Percentiles rank a stretch among this genome's conserved stretches.
Conservation (phyloP, 2,113 vertebrate species). For the Pachyramphus minor region DNA sequence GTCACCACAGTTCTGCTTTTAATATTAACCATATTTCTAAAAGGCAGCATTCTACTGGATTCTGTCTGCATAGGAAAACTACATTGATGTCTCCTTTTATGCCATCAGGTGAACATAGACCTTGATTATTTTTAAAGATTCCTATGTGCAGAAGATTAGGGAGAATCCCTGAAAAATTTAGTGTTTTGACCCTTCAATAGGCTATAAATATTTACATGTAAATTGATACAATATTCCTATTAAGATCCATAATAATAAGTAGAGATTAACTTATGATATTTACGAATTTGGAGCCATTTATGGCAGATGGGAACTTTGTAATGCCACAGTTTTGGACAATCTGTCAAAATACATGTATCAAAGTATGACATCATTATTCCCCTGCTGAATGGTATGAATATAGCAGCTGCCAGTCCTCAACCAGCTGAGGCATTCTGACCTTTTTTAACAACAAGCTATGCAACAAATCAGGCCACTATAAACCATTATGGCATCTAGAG, state of each 20-base stretch:
- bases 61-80: neutral
- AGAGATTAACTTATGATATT: neutral
- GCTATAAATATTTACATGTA: neutral
- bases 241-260: neutral
- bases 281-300: neutral
- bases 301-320: neutral
- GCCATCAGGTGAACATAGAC: neutral
- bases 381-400: neutral
- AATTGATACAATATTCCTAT: neutral
- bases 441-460: neutral
- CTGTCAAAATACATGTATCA: neutral
- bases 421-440: neutral
- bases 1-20: neutral
- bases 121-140: neutral
- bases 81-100: neutral
- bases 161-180: neutral
- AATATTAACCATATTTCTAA: neutral
- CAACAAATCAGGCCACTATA: neutral
- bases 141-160: neutral
- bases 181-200: neutral
- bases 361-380: neutral
- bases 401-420: neutral
- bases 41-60: neutral
- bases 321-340: neutral
- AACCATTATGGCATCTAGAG: neutral